A percentile compares a stretch with the other conserved stretches of the same genome.
These are phyloP conservation scores for Archips crataeganus DNA, from an alignment of 2,888 invertebrate genomes.

Conservation along the genomic window DNA sequence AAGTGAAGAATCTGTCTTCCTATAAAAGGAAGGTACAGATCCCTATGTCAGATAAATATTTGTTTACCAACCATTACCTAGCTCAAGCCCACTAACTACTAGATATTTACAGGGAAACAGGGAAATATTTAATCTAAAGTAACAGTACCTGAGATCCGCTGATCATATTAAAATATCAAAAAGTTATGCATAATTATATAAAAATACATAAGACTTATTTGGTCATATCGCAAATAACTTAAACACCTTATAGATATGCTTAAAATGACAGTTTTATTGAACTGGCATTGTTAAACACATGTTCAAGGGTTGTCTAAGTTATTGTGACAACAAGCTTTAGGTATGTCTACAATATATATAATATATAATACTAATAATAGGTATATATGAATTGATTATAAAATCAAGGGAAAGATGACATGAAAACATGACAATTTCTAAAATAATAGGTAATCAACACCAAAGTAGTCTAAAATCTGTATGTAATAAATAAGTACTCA, in stretches of 20 bases:
- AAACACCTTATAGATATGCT: too few species aligned
- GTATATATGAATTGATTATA: too few species aligned
- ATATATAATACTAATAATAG: too few species aligned
- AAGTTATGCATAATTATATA: too few species aligned
- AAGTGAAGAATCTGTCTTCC: not conserved
- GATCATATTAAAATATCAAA: too few species aligned
- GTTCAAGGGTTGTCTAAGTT: too few species aligned
- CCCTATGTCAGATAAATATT: not conserved
- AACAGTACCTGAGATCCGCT: not conserved
- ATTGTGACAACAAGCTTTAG: too few species aligned
- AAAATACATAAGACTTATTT: too few species aligned
- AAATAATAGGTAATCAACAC: not conserved
- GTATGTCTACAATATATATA: too few species aligned
- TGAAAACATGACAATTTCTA: conserved; percentile 1
- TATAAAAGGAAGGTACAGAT: not conserved
- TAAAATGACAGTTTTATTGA: too few species aligned
- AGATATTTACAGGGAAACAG: not conserved
- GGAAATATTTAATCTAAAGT: not conserved
- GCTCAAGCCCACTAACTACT: not conserved
- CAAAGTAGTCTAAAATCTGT: not conserved
- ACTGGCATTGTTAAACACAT: too few species aligned
- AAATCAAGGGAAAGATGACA: not conserved
- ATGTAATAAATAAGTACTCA: not conserved
- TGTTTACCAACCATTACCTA: not conserved
- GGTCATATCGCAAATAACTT: too few species aligned